Base-by-base conservation (phyloP, 1,140 invertebrate genomes). In the Lethrus apterus region DNA sequence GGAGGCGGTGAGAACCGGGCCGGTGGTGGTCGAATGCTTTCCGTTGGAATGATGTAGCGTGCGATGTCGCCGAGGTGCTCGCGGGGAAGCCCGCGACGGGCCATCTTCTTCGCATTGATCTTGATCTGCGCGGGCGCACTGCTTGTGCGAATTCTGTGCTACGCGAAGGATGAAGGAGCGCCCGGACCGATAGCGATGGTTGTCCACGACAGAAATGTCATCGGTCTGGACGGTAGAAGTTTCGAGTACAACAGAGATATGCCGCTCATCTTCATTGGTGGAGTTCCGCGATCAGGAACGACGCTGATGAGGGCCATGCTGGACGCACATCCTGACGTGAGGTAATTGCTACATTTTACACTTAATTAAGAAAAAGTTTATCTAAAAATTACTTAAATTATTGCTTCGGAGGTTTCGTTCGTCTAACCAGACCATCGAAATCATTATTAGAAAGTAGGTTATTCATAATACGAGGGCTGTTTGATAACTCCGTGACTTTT, bases 271-370 rank as follows among this genome's bases (percentile, higher is more conserved):
- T 98, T 97, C 70, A 94, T 98, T 65, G 94, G 94, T 17, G 94
- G 94, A 36, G 91, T 98, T 60, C 94, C 94, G 18, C 79, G 94
- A 52, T 96, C 91, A 34, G 95, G 95, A 13, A 98, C 94, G 2
- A 99, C 95, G 24, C 76, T 98, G 42, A 93, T 96, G 83, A 77
- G 96, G 63, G 95, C 93, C 48, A 95, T 99, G 89, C 72, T 99
- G 40, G 96, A 99, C 72, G 94, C 96, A 30, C 96, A 99, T 78
- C 91, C 91, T n/a, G 85, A 92, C 65, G 88, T 98, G 56, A 80
- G 86, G 82, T 85, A n/a, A n/a, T n/a, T n/a, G n/a, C n/a, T n/a
- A n/a, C n/a, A n/a, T n/a, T n/a, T n/a, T n/a, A n/a, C n/a, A n/a
- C n/a, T n/a, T n/a, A n/a, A n/a, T n/a, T n/a, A n/a, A n/a, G n/a